These are phyloP conservation scores for Bovichtus variegatus DNA, from an alignment of 2,797 vertebrate genomes.

Conservation along the genomic window DNA sequence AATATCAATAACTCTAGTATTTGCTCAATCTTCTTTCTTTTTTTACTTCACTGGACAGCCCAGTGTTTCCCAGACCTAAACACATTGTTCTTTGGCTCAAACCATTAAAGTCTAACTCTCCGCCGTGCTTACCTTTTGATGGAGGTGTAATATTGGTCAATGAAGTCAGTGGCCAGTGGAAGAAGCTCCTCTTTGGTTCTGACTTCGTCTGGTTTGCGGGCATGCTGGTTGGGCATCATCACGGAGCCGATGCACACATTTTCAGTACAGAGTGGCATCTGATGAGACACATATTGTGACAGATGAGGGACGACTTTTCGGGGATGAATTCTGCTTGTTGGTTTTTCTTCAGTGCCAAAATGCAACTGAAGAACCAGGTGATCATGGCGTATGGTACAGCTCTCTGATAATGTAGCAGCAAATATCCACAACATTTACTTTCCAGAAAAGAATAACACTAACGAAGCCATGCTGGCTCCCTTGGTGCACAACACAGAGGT, in stretches of 20 bases:
- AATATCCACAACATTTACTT: slow-evolving; percentile 25
- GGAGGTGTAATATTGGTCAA: slow-evolving; percentile 97
- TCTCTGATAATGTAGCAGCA: slow-evolving; percentile 1
- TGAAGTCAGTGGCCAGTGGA: slow-evolving; percentile 93
- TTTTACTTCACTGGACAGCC: background rate
- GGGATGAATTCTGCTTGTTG: background rate
- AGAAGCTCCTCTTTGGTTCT: slow-evolving; percentile 90
- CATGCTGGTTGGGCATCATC: slow-evolving; percentile 87
- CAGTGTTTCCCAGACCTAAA: background rate
- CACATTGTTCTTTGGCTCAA: background rate
- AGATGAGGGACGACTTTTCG: background rate
- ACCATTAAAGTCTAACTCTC: background rate
- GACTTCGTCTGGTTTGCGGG: slow-evolving; percentile 89
- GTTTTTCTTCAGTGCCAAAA: background rate
- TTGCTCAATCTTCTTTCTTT: background rate
- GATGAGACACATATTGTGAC: slow-evolving; percentile 27
- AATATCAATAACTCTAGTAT: background rate
- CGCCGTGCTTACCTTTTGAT: slow-evolving; percentile 90
- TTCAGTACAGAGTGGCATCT: slow-evolving; percentile 91
- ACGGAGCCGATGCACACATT: slow-evolving; percentile 93
- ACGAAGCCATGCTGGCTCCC: background rate
- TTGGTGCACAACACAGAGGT: background rate
- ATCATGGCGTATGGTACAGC: background rate
- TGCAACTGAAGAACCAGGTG: background rate
- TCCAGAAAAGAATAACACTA: background rate